Evolutionary conservation across 2,113 vertebrate genomes (phyloP), one percentile per base, ranked within the genome.

Genomic region (Dromaius novaehollandiae): DNA sequence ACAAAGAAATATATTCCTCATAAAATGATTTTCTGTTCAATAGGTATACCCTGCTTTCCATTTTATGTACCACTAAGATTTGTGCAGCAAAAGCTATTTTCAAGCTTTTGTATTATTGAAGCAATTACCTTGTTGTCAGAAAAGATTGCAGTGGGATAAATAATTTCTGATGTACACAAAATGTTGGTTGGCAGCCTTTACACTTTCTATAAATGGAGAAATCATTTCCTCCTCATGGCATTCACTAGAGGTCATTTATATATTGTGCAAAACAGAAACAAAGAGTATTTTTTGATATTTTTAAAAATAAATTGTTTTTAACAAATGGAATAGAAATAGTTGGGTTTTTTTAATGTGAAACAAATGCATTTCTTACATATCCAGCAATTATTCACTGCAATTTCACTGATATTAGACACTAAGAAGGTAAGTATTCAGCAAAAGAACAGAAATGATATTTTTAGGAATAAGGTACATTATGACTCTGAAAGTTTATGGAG

Each of bases 111-210:
- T 95, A 93, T 96, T 96, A 93, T 73, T 96, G 94, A 98, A 93
- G 93, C 96, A 98, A 97, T 98, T 97, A 97, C 82, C 82, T 93
- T 91, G 85, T 96, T 97, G 96, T 97, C 94, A 96, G 80, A 96
- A 94, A 97, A 97, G 86, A 96, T 82, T 97, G 69, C 53, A 93
- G 58, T 42, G 69, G 22, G 82, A 97, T 96, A 97, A 97, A 97
- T 97, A 97, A 97, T 96, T 97, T 97, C 65, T 86, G 71, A 96
- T 95, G 65, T 74, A 97, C 20, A 94, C 32, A 96, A 95, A 98
- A 90, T 81, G 48, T 88, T 96, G 42, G n/a, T 78, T 95, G 80
- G 56, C 36, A 95, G 64, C 65, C 50, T 97, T 96, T 93, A 79
- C 25, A 68, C 48, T 95, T 93, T 82, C 74, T 96, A 38, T 83